Percentiles rank a stretch among this genome's conserved stretches.
Evolutionary conservation across 2,888 invertebrate species (phyloP).

Genomic region (Neria commutata): DNA sequence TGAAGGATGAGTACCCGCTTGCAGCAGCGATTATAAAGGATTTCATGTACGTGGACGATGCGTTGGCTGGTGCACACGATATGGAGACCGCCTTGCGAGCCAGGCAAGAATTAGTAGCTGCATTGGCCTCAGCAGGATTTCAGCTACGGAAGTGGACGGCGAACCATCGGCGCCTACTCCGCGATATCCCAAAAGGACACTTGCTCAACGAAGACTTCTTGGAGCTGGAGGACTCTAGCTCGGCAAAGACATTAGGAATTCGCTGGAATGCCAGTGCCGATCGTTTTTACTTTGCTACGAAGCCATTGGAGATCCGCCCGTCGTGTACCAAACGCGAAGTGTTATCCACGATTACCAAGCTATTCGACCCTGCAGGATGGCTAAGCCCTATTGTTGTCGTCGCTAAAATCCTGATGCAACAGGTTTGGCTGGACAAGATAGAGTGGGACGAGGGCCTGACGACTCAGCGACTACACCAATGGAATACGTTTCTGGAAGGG

Average conservation of each 20-base stretch:
- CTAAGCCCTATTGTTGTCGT: neutral
- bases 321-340: slow-evolving; percentile 18
- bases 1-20: slow-evolving; percentile 7
- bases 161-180: neutral
- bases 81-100: slow-evolving; percentile 9
- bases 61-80: slow-evolving; percentile 20
- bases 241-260: slow-evolving; percentile 19
- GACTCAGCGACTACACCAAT: neutral
- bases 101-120: slow-evolving; percentile 11
- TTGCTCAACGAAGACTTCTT: slow-evolving; percentile 16
- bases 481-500: slow-evolving; percentile 2
- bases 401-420: slow-evolving; percentile 20
- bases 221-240: slow-evolving; percentile 10
- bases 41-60: slow-evolving; percentile 25
- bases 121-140: slow-evolving; percentile 8
- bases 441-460: slow-evolving; percentile 15
- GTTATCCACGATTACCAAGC: slow-evolving; percentile 18
- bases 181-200: neutral
- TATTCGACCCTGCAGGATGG: slow-evolving; percentile 25
- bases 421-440: slow-evolving; percentile 16
- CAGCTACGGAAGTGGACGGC: slow-evolving; percentile 12
- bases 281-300: slow-evolving; percentile 13
- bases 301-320: neutral
- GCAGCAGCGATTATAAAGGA: slow-evolving; percentile 15
- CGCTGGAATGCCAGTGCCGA: slow-evolving; percentile 22